Conservation (phyloP, 2,888 invertebrate species). For the Atherix ibis region DNA sequence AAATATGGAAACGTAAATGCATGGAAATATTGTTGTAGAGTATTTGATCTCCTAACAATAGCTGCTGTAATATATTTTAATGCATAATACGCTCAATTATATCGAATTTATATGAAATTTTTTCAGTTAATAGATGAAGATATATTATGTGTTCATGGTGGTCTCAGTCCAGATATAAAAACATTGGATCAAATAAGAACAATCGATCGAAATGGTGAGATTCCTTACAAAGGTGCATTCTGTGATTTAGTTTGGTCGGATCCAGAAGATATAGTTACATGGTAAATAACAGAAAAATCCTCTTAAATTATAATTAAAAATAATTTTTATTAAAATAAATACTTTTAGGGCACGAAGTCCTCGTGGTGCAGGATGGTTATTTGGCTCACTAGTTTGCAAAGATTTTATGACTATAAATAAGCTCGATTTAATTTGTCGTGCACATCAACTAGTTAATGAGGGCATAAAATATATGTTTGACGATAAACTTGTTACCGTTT, state of each 20-base stretch:
- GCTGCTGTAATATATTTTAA: constrained; percentile 95
- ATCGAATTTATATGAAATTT: too few relatives aligned
- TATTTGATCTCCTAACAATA: constrained; percentile 93
- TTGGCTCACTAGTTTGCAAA: constrained; percentile 86
- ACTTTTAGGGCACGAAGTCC: constrained; percentile 80
- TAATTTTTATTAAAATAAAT: too few relatives aligned
- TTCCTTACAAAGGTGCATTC: constrained; percentile 95
- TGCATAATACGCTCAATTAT: too few relatives aligned
- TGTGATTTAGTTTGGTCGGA: constrained; percentile 99
- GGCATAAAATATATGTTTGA: constrained; percentile 98
- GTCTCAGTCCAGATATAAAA: constrained; percentile 90
- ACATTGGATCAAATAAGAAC: constrained; percentile 93
- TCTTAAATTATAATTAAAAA: too few relatives aligned
- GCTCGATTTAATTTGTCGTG: constrained; percentile 86
- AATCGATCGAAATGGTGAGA: constrained; percentile 92
- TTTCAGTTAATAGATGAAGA: constrained; percentile 95
- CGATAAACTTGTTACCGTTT: constrained; percentile 91
- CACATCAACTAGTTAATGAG: constrained; percentile 98
- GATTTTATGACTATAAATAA: constrained; percentile 89
- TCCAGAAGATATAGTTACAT: constrained; percentile 90
- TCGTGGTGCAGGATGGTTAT: constrained; percentile 94
- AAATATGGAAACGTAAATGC: constrained; percentile 99
- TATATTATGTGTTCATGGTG: constrained; percentile 94
- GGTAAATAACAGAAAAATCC: too few relatives aligned
- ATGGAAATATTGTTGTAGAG: constrained; percentile 96